These are phyloP conservation scores for Aegotheles bennettii DNA, from an alignment of 2,113 vertebrate species.

Conservation along the genomic window DNA sequence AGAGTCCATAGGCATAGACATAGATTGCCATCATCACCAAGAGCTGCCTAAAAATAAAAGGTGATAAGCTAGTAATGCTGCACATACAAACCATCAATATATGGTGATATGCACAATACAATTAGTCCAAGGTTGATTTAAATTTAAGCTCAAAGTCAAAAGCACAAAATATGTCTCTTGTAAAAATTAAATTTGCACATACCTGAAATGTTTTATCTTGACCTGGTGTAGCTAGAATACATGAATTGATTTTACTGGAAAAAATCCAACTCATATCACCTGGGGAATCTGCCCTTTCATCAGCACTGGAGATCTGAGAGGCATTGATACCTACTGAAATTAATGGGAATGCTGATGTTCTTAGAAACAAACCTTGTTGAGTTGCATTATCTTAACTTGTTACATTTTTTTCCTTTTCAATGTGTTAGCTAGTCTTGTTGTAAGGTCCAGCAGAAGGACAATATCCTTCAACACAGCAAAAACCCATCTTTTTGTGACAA, in stretches of 20 bases:
- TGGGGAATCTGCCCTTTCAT: not conserved
- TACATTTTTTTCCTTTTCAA: not conserved
- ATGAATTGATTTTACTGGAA: not conserved
- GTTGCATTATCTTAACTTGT: not conserved
- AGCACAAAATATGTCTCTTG: not conserved
- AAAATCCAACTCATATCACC: not conserved
- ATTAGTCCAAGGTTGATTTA: not conserved
- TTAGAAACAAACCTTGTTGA: not conserved
- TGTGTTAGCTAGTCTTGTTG: not conserved
- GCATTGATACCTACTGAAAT: not conserved
- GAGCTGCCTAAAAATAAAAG: not conserved
- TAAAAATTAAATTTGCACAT: not conserved
- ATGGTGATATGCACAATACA: not conserved
- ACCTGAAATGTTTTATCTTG: not conserved
- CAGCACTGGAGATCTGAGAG: not conserved
- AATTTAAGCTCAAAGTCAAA: not conserved
- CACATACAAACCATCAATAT: not conserved
- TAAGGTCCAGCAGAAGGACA: not conserved
- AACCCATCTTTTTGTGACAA: not conserved
- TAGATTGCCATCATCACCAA: not conserved
- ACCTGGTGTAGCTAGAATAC: not conserved
- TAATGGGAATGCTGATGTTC: not conserved
- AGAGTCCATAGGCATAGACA: not conserved
- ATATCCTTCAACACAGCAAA: not conserved
- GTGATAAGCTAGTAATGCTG: not conserved